These are phyloP conservation scores for Sympetrum striolatum DNA, from an alignment of 2,888 invertebrate genomes.

Conservation along the genomic window DNA sequence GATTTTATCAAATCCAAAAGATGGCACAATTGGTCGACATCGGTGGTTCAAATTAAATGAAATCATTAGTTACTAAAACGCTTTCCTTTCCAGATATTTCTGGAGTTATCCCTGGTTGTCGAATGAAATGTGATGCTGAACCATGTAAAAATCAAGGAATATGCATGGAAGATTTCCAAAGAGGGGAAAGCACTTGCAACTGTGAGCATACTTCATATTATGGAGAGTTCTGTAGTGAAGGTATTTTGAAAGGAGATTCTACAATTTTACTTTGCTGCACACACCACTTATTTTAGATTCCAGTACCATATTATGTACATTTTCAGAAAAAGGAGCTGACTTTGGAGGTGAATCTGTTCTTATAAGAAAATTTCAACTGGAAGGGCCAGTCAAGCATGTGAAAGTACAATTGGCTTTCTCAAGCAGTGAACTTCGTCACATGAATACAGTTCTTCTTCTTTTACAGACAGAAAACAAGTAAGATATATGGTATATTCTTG, in stretches of 20 bases:
- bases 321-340: conserved; percentile 81
- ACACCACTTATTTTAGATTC: neutral
- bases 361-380: conserved; percentile 76
- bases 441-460: conserved; percentile 78
- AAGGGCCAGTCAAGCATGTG: conserved; percentile 75
- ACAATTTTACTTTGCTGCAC: neutral
- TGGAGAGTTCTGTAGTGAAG: conserved; percentile 84
- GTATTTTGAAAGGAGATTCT: conserved; percentile 53
- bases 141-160: conserved; percentile 89
- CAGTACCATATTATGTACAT: neutral
- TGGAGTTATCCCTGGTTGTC: conserved; percentile 76
- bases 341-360: conserved; percentile 87
- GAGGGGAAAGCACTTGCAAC: conserved; percentile 84
- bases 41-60: no score
- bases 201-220: conserved; percentile 90
- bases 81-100: neutral
- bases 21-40: no score
- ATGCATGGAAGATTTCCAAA: conserved; percentile 87
- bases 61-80: no score
- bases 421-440: conserved; percentile 77
- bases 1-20: no score
- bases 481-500: no score
- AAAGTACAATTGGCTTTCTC: conserved; percentile 89
- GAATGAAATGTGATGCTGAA: conserved; percentile 86
- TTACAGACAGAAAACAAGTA: conserved; percentile 85